Conservation (phyloP, 1,140 invertebrate genomes). For the Scylla paramamosain region DNA sequence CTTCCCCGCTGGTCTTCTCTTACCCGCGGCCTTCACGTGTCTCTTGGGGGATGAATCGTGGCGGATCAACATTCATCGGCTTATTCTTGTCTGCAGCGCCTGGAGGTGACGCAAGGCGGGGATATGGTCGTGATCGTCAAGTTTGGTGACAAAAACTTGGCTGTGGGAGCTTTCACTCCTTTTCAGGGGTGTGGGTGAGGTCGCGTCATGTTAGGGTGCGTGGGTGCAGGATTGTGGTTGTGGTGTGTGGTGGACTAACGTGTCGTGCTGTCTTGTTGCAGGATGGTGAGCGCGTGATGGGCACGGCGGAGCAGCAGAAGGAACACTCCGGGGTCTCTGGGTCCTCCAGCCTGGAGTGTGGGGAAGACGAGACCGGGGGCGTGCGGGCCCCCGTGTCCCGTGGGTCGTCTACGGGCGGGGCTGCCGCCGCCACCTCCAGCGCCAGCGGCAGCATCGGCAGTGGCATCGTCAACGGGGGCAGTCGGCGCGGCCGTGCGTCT, state of each 20-base stretch:
- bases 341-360: slow-evolving; percentile 69
- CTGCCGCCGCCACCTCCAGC: not conserved
- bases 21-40: too few species aligned
- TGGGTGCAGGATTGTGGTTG: not conserved
- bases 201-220: not conserved
- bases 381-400: slow-evolving; percentile 37
- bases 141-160: too few species aligned
- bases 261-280: slow-evolving; percentile 47
- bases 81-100: too few species aligned
- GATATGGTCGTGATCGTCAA: too few species aligned
- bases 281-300: slow-evolving; percentile 68
- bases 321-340: slow-evolving; percentile 71
- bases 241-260: not conserved
- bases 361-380: slow-evolving; percentile 58
- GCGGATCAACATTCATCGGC: too few species aligned
- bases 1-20: too few species aligned
- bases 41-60: too few species aligned
- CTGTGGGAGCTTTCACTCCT: too few species aligned
- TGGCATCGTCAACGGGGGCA: slow-evolving; percentile 34
- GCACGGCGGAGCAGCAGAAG: slow-evolving; percentile 73
- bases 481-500: slow-evolving; percentile 68
- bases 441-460: not conserved
- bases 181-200: not conserved
- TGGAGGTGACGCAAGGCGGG: too few species aligned
- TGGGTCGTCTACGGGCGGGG: slow-evolving; percentile 39